Percentiles rank a stretch among this genome's conserved stretches.
phyloP scores from a whole-genome alignment of 2,113 vertebrate genomes.

The Halichoerus grypus region DNA sequence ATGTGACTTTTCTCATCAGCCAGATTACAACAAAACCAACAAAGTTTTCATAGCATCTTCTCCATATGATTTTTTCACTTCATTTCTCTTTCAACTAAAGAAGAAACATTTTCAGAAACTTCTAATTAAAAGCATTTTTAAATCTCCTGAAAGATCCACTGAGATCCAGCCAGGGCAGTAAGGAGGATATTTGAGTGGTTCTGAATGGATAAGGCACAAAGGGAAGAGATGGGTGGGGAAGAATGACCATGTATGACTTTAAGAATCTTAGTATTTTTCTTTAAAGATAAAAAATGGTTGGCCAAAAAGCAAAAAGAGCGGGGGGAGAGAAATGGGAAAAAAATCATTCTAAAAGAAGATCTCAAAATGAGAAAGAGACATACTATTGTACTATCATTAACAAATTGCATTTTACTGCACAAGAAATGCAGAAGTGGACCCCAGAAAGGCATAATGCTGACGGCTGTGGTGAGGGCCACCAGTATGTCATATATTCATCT shows the following conservation, averaged over 20 bases:
- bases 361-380: constrained; percentile 15
- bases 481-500: not conserved
- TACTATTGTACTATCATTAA: not conserved
- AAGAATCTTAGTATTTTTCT: constrained; percentile 1
- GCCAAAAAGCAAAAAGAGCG: not conserved
- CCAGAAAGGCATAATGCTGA: not conserved
- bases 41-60: not conserved
- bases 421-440: not conserved
- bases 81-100: constrained; percentile 29
- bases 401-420: not conserved
- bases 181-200: not conserved
- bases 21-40: not conserved
- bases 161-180: not conserved
- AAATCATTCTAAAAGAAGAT: constrained; percentile 21
- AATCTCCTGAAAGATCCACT: not conserved
- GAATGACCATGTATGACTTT: not conserved
- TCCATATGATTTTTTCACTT: not conserved
- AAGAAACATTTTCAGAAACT: constrained; percentile 41
- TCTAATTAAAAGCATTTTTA: not conserved
- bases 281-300: not conserved
- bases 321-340: not conserved
- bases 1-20: not conserved
- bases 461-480: not conserved
- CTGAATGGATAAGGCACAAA: not conserved
- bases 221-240: not conserved